Percentiles rank a stretch among this genome's conserved stretches.
These are phyloP conservation scores for Lonchura striata DNA, from an alignment of 2,113 vertebrate genomes.

Conservation along the genomic window DNA sequence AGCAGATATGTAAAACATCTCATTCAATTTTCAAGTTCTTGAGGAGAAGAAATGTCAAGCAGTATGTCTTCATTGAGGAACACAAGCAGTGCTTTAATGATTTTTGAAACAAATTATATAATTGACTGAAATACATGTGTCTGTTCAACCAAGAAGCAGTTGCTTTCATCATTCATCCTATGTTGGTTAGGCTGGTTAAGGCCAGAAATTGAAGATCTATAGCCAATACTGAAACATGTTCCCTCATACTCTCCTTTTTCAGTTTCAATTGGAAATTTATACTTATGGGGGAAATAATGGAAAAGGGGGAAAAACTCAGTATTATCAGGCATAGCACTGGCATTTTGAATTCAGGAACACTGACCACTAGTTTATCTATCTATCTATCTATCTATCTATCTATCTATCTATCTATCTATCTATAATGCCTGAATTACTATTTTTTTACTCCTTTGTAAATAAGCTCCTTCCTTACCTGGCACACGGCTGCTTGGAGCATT, in stretches of 20 bases:
- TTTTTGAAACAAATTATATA: background rate
- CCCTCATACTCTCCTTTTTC: background rate
- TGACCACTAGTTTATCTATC: background rate
- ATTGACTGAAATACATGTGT: background rate
- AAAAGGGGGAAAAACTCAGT: background rate
- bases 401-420: too few species aligned
- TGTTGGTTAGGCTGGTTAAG: background rate
- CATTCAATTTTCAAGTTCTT: background rate
- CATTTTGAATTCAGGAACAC: background rate
- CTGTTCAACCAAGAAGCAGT: background rate
- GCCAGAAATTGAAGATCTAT: background rate
- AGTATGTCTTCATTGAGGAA: background rate
- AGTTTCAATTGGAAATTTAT: background rate
- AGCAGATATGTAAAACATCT: background rate
- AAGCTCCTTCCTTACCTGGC: constrained; percentile 82
- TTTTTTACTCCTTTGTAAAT: background rate
- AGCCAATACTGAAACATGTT: background rate
- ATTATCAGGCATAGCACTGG: background rate
- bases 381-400: too few species aligned
- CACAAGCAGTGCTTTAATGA: background rate
- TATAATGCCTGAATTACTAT: background rate
- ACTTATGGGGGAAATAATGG: background rate
- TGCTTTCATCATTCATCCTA: background rate
- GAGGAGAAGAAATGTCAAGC: background rate
- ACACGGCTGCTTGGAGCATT: constrained; percentile 94